Conservation (phyloP, 2,113 vertebrate species). For the Otis tarda region DNA sequence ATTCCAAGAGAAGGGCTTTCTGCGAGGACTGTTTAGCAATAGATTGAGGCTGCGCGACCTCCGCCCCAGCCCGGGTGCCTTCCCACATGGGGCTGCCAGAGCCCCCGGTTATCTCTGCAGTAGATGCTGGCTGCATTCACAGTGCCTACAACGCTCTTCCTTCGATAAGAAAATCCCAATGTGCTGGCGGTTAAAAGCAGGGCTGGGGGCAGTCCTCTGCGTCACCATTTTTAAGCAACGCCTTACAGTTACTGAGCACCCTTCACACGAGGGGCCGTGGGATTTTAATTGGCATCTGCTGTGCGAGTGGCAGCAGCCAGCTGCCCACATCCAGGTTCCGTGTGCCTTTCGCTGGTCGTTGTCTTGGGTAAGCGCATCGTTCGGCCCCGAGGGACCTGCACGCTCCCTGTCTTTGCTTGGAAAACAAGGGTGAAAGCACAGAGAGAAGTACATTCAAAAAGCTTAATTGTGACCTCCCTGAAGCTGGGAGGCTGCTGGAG, state of each 20-base stretch:
- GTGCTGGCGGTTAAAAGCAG: background rate
- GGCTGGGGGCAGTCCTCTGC: background rate
- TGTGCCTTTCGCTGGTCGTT: background rate
- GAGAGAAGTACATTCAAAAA: background rate
- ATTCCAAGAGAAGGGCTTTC: background rate
- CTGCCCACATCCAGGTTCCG: background rate
- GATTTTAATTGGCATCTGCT: background rate
- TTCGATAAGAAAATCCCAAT: background rate
- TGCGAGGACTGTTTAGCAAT: background rate
- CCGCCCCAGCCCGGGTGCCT: background rate
- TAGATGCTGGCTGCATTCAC: background rate
- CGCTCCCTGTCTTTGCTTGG: background rate
- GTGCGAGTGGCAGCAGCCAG: too few relatives aligned
- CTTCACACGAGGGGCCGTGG: accelerated
- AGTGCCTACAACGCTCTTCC: background rate
- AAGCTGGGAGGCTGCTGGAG: background rate
- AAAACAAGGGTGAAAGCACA: background rate
- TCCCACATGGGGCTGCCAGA: background rate
- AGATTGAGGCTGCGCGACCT: background rate
- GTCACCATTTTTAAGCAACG: background rate
- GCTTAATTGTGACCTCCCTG: background rate
- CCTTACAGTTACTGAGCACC: background rate
- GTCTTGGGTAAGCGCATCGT: background rate
- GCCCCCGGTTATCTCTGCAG: background rate
- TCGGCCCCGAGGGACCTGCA: accelerated